Percentiles rank a stretch among this genome's conserved stretches.
Evolutionary conservation across 2,888 invertebrate genomes (phyloP).

Genomic region (Thelaira solivaga): DNA sequence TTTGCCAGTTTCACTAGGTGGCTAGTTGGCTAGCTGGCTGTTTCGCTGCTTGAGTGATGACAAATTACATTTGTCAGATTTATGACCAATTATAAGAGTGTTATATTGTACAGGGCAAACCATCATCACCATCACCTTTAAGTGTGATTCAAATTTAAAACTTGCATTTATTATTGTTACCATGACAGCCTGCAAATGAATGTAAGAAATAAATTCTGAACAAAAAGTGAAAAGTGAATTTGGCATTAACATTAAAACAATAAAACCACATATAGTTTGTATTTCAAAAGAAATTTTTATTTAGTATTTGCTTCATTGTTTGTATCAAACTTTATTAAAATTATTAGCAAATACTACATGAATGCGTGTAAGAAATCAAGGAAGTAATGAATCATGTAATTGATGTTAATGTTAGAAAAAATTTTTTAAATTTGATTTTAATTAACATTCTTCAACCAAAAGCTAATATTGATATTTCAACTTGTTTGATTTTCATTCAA

Average conservation of each 20-base stretch:
- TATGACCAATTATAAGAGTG: conserved; percentile 76
- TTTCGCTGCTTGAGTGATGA: conserved; percentile 72
- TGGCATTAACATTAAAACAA: not conserved
- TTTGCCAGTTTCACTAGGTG: too few species aligned
- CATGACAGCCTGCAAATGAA: not conserved
- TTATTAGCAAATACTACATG: too few species aligned
- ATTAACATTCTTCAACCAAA: too few species aligned
- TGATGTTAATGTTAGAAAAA: too few species aligned
- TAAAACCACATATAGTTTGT: not conserved
- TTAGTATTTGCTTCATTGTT: not conserved
- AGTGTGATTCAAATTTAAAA: conserved; percentile 45
- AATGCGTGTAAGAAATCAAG: too few species aligned
- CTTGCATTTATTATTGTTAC: conserved; percentile 27
- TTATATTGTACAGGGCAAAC: conserved; percentile 71
- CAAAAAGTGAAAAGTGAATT: not conserved
- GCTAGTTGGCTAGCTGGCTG: conserved; percentile 13
- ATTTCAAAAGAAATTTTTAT: not conserved
- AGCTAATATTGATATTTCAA: too few species aligned
- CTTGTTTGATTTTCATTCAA: too few species aligned
- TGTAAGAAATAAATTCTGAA: not conserved
- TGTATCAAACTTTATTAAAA: too few species aligned
- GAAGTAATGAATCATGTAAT: too few species aligned
- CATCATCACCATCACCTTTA: conserved; percentile 47
- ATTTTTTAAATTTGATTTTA: too few species aligned
- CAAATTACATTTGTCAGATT: conserved; percentile 76